Percentiles rank a stretch among this genome's conserved stretches.
phyloP scores from a whole-genome alignment of 1,140 invertebrate genomes.

The Macrocentrus cingulum region DNA sequence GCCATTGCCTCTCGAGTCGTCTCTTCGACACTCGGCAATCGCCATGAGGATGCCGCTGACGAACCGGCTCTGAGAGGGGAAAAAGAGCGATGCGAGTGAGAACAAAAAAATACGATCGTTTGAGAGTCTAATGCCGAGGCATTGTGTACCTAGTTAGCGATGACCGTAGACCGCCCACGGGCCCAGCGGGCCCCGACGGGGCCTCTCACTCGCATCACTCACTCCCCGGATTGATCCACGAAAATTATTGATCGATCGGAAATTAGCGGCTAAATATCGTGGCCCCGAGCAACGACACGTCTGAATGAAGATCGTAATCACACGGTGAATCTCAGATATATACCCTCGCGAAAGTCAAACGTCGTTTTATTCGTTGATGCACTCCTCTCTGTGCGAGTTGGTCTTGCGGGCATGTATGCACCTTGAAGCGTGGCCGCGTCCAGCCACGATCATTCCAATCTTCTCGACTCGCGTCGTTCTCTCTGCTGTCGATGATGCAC shows the following conservation, averaged over 20 bases:
- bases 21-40: not conserved
- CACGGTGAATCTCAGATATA: slow-evolving; percentile 20
- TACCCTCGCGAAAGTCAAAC: slow-evolving; percentile 19
- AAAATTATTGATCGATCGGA: slow-evolving; percentile 55
- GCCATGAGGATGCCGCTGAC: slow-evolving; percentile 14
- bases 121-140: slow-evolving; percentile 39
- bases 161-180: slow-evolving; percentile 43
- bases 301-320: slow-evolving; percentile 52
- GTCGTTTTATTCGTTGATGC: slow-evolving; percentile 24
- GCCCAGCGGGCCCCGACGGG: slow-evolving; percentile 25
- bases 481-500: slow-evolving; percentile 42
- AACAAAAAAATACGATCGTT: slow-evolving; percentile 17
- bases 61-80: slow-evolving; percentile 17
- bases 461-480: slow-evolving; percentile 27
- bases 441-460: slow-evolving; percentile 3
- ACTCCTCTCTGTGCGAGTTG: slow-evolving; percentile 12
- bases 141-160: slow-evolving; percentile 54
- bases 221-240: slow-evolving; percentile 16
- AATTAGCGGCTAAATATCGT: slow-evolving; percentile 56
- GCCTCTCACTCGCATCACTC: slow-evolving; percentile 16
- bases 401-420: slow-evolving; percentile 33
- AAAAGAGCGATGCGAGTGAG: slow-evolving; percentile 16
- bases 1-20: slow-evolving; percentile 1
- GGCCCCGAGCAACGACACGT: slow-evolving; percentile 49
- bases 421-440: slow-evolving; percentile 6